A percentile compares a stretch with the other conserved stretches of the same genome.
Conservation (phyloP, 2,113 vertebrate species). For the Pachycephala philippinensis region DNA sequence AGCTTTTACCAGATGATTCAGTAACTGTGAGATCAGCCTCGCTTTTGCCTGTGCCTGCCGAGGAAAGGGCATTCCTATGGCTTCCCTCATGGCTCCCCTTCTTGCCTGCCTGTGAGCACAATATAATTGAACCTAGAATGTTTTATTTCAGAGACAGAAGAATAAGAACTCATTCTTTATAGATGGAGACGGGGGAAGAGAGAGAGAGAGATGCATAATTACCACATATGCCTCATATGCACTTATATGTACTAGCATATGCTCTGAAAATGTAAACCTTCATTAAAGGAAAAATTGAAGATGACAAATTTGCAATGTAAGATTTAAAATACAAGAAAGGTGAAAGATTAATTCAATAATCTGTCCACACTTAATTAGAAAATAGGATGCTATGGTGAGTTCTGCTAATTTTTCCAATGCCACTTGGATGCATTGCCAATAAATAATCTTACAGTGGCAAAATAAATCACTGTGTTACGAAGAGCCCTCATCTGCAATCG, state of each 20-base stretch:
- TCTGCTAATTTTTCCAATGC: background rate
- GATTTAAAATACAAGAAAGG: background rate
- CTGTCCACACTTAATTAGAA: background rate
- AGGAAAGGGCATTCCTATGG: background rate
- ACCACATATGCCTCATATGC: background rate
- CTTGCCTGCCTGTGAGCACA: background rate
- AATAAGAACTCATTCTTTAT: background rate
- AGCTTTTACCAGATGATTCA: background rate
- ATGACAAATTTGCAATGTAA: background rate
- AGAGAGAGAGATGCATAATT: background rate
- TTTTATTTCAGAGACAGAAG: background rate
- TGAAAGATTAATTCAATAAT: background rate
- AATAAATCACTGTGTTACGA: constrained; percentile 6
- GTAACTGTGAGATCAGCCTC: background rate
- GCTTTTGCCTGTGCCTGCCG: background rate
- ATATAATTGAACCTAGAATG: background rate
- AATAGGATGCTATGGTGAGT: background rate
- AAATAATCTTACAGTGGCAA: background rate
- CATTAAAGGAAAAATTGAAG: background rate
- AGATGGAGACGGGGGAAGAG: background rate
- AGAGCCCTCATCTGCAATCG: background rate
- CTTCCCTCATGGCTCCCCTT: background rate
- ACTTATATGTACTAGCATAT: background rate
- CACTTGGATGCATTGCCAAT: background rate
- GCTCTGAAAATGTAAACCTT: background rate